Conservation (phyloP, 2,113 vertebrate species). For the Rhodinocichla rosea region DNA sequence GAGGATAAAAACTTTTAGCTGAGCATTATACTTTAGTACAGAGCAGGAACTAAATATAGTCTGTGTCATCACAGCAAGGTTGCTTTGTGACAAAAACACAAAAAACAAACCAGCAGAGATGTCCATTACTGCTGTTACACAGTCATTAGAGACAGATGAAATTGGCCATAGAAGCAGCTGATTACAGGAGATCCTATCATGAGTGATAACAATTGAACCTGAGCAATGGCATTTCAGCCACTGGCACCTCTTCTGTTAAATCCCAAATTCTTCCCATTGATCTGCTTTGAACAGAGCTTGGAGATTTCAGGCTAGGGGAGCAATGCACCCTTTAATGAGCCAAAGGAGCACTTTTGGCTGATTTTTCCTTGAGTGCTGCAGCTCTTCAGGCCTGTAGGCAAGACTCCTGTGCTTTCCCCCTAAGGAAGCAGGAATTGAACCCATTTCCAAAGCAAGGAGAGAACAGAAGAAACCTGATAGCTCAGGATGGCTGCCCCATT, state of each 20-base stretch:
- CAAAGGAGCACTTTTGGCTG: not conserved
- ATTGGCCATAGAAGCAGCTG: not conserved
- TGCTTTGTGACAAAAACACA: not conserved
- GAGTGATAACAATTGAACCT: not conserved
- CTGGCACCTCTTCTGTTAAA: not conserved
- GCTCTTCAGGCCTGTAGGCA: not conserved
- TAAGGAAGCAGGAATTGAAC: not conserved
- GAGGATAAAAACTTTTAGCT: not conserved
- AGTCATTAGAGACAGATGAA: not conserved
- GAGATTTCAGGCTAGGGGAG: not conserved
- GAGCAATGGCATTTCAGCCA: not conserved
- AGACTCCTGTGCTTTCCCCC: fast-evolving
- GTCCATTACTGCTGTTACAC: not conserved
- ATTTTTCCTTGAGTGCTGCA: not conserved
- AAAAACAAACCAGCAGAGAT: not conserved
- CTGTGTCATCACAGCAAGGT: not conserved
- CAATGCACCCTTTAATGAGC: not conserved
- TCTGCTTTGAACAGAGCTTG: not conserved
- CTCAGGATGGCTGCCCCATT: not conserved
- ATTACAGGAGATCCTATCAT: not conserved
- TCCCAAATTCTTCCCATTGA: not conserved
- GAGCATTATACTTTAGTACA: not conserved
- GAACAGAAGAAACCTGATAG: not conserved
- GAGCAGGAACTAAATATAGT: conserved; percentile 6
- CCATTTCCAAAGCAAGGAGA: not conserved